Evolutionary conservation across 2,797 vertebrate species (phyloP), one percentile per base, ranked within the genome.

Genomic region (Ptychadena robeensis): DNA sequence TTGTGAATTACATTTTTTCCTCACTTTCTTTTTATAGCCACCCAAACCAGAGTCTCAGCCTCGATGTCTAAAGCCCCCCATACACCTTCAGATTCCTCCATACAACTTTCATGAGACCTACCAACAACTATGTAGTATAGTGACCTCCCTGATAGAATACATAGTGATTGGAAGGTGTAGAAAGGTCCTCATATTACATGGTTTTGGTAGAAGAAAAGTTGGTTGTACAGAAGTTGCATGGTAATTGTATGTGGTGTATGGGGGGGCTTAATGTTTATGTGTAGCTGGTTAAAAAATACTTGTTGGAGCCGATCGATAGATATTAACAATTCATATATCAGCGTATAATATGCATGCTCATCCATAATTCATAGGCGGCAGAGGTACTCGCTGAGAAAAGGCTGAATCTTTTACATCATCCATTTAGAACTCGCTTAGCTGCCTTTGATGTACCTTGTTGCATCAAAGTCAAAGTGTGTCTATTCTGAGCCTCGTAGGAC

Each of bases 291-390:
- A 84, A 64, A 73, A 79, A 74, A 67, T 65, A 85, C 82, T 85
- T 85, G 82, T 76, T 85, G 71, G 53, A 57, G n/a, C 22, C n/a
- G 63, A 85, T 85, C 82, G 32, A 85, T 85, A 76, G 5, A 11
- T 85, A 84, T 84, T 84, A 85, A 85, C 82, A 80, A 85, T 85
- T 85, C 82, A 85, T 85, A 64, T 59, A 64, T 75, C 65, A 75
- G 65, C 35, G 31, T 34, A 70, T 70, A 70, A 85, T 80, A 48
- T 75, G 64, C 76, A 30, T 9, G 1, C 0, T 30, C 30, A 70
- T 85, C 77, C 77, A 85, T 80, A 64, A 85, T 85, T 70, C 82
- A 85, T 85, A 31, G 73, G 64, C 57, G 25, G 38, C 35, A 66
- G 34, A 73, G 82, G 22, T 73, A 61, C 74, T 83, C 61, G 11